A percentile compares a stretch with the other conserved stretches of the same genome.
These are phyloP conservation scores for Eledona agricola DNA, from an alignment of 2,888 invertebrate species.

Conservation along the genomic window DNA sequence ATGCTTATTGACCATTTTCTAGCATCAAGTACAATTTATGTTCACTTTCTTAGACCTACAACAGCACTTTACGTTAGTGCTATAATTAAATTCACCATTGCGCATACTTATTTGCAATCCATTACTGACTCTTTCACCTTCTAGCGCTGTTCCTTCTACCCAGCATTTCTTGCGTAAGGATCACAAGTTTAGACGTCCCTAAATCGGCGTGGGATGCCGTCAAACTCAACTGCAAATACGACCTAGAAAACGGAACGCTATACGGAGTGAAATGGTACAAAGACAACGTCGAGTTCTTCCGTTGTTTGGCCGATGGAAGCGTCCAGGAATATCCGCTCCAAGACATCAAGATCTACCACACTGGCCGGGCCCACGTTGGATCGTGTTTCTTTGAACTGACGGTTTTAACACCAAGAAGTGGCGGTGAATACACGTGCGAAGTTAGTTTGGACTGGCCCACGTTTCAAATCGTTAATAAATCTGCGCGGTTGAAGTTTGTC, in stretches of 20 bases:
- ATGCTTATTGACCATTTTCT: too few species aligned
- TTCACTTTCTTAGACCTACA: too few species aligned
- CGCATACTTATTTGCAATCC: too few species aligned
- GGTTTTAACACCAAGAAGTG: constrained; percentile 47
- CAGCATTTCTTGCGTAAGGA: constrained; percentile 37
- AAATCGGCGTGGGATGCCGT: constrained; percentile 49
- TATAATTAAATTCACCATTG: too few species aligned
- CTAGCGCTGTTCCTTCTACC: too few species aligned
- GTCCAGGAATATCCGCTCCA: constrained; percentile 50
- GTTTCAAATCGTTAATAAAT: constrained; percentile 44
- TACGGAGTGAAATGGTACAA: constrained; percentile 60
- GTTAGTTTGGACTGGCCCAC: constrained; percentile 54
- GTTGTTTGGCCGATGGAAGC: constrained; percentile 51
- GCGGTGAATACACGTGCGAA: constrained; percentile 56
- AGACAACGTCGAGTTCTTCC: constrained; percentile 54
- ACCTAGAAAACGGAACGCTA: constrained; percentile 49
- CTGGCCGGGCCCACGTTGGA: constrained; percentile 43
- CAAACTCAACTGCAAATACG: constrained; percentile 53
- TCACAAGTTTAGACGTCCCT: constrained; percentile 54
- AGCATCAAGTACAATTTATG: too few species aligned
- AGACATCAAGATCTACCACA: constrained; percentile 49
- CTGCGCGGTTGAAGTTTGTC: constrained; percentile 40
- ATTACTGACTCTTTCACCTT: too few species aligned
- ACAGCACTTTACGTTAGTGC: too few species aligned
- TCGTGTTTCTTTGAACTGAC: constrained; percentile 53